phyloP scores from a whole-genome alignment of 2,888 invertebrate species.

The Hyposoter didymator region DNA sequence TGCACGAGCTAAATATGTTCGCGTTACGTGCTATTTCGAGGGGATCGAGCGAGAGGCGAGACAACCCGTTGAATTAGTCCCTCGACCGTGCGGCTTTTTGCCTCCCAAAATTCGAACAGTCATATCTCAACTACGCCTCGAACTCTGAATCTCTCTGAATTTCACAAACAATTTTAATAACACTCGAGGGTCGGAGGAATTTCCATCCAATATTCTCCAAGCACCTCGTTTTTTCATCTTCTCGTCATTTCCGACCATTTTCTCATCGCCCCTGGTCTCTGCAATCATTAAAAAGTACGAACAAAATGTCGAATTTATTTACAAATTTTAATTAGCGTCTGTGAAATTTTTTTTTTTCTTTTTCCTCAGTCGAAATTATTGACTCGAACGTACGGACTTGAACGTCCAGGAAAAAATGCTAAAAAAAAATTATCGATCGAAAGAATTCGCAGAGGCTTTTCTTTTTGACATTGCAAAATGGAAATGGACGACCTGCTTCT shows the following conservation, averaged over 20 bases:
- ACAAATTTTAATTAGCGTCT: too few relatives aligned
- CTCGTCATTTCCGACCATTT: neutral
- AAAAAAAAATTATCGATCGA: neutral
- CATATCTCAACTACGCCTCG: slow-evolving; percentile 2
- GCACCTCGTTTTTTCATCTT: neutral
- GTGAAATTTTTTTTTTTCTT: too few relatives aligned
- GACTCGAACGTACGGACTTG: neutral
- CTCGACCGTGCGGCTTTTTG: slow-evolving; percentile 48
- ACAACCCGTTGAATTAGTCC: slow-evolving; percentile 54
- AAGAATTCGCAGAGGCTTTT: neutral
- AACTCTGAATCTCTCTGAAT: neutral
- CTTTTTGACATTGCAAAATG: neutral
- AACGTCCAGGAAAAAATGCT: neutral
- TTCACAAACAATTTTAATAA: neutral
- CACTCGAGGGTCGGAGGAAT: neutral
- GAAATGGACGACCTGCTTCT: neutral
- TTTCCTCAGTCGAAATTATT: too few relatives aligned
- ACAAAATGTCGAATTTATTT: too few relatives aligned
- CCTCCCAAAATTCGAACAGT: slow-evolving; percentile 30
- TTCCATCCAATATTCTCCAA: neutral
- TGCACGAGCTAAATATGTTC: slow-evolving; percentile 71
- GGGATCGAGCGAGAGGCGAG: slow-evolving; percentile 67
- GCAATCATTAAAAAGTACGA: neutral
- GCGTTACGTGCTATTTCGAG: slow-evolving; percentile 72
- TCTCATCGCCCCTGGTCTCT: neutral